These are phyloP conservation scores for Chinchilla lanigera DNA, from an alignment of 2,113 vertebrate species.

Conservation along the genomic window DNA sequence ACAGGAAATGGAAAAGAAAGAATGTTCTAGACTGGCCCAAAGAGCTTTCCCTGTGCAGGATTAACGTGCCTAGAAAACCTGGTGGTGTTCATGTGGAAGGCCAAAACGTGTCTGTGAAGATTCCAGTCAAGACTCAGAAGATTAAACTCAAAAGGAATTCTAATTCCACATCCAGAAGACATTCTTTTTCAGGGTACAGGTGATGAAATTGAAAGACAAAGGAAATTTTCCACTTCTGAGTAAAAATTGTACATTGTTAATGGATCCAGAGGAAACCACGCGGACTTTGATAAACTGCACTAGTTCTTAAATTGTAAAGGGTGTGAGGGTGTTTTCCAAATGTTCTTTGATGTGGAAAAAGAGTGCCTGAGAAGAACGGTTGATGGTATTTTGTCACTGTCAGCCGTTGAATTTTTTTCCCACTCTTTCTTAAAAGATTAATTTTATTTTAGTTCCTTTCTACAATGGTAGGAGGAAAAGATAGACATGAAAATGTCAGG, in stretches of 20 bases:
- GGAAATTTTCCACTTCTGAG: conserved; percentile 92
- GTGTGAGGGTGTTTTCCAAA: conserved; percentile 94
- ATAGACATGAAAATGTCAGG: neutral
- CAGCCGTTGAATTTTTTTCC: neutral
- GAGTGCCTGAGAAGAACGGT: conserved; percentile 61
- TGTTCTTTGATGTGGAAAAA: conserved; percentile 90
- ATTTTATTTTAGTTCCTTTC: neutral
- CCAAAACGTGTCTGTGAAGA: conserved; percentile 90
- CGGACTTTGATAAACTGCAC: conserved; percentile 97
- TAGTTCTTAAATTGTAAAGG: conserved; percentile 92
- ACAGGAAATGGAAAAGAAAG: conserved; percentile 96
- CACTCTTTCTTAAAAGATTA: conserved; percentile 43
- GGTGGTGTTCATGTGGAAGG: conserved; percentile 94
- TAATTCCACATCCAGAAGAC: conserved; percentile 96
- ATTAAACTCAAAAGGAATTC: conserved; percentile 97
- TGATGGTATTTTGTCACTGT: conserved; percentile 25
- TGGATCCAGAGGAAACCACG: conserved; percentile 94
- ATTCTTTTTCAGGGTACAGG: conserved; percentile 85
- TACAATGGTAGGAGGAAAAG: neutral
- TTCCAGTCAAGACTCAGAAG: conserved; percentile 96
- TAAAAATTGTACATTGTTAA: conserved; percentile 93
- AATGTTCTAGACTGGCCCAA: conserved; percentile 96
- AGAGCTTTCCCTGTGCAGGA: conserved; percentile 93
- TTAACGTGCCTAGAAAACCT: conserved; percentile 98
- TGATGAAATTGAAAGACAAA: conserved; percentile 79